Percentiles rank a stretch among this genome's conserved stretches.
phyloP scores from a whole-genome alignment of 92 coral and sea anemone species.

The Epizoanthus ramosus region DNA sequence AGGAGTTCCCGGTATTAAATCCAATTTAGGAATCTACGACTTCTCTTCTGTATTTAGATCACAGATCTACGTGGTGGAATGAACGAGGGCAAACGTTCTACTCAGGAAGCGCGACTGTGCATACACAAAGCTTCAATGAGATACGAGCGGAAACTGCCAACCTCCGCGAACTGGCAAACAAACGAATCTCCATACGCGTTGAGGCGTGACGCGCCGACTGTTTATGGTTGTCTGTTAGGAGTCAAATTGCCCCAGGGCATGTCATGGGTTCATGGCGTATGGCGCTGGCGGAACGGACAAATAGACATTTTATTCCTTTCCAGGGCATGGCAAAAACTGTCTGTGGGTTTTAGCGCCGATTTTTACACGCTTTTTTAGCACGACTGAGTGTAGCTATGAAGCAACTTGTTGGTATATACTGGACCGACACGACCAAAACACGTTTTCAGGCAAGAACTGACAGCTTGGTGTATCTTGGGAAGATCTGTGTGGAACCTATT shows the following conservation, averaged over 20 bases:
- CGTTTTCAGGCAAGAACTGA: background rate
- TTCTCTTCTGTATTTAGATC: background rate
- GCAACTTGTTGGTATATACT: no score
- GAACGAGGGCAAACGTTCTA: background rate
- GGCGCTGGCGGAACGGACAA: conserved; percentile 10
- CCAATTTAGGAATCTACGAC: background rate
- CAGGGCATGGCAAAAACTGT: background rate
- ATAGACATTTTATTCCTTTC: background rate
- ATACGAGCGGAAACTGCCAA: conserved; percentile 30
- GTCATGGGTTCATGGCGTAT: background rate
- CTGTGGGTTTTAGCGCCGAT: no score
- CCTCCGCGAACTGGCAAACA: no score
- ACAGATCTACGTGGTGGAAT: conserved; percentile 47
- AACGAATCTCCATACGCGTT: conserved; percentile 12
- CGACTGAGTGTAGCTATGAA: no score
- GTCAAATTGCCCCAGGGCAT: background rate
- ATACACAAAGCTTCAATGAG: background rate
- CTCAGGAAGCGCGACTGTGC: conserved; percentile 2
- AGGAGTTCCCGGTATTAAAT: background rate
- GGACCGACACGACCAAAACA: no score
- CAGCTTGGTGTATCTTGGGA: background rate
- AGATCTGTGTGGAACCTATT: background rate
- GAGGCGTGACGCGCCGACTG: conserved; percentile 37
- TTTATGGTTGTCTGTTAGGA: background rate
- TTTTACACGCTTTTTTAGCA: no score